Base-by-base conservation (phyloP, 2,888 invertebrate species). In the Omphaloscelis lunosa region DNA sequence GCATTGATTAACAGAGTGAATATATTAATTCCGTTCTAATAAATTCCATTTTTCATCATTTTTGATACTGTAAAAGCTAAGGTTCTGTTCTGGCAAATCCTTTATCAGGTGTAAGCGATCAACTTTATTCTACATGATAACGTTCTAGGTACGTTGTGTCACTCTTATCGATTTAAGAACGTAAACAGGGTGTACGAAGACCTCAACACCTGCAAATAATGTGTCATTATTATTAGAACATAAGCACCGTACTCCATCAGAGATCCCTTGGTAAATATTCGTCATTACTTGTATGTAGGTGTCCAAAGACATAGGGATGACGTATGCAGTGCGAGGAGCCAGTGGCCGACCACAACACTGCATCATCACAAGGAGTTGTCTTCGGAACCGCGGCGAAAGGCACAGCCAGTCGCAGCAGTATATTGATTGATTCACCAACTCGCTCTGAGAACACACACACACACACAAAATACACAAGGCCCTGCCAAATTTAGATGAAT, bases 161-260 rank as follows among this genome's bases (percentile, higher is more conserved):
- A 11, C 75, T 89, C 89, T 75, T 93, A 92, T 79, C 91, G 92
- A 83, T 94, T 92, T 80, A 96, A 86, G 81, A 96, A 91, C 53
- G 96, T 95, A 81, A 95, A 95, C 48, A 96, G 88, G 29, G 95
- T 94, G 82, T 96, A 96, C 17, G 96, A 95, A 48, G 93, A 92
- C 83, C 90, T 91, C 81, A 96, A 86, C n/a, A 96, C 94, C 96
- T 96, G 95, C 34, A 92, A 79, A 94, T 77, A 84, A 51, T 59
- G n/a, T 67, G 41, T 45, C 23, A 53, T 41, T 67, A 20, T 29
- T 1, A 75, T 72, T 20, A 71, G 27, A 58, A 59, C 59, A 17
- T 29, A 34, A 51, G 8, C 39, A 69, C 9, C 34, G 9, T n/a
- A 27, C 7, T 73, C 23, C 23, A 63, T 29, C 20, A 34, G 23